Evolutionary conservation across 2,888 invertebrate species (phyloP).

Genomic region (Ormyrus pomaceus): DNA sequence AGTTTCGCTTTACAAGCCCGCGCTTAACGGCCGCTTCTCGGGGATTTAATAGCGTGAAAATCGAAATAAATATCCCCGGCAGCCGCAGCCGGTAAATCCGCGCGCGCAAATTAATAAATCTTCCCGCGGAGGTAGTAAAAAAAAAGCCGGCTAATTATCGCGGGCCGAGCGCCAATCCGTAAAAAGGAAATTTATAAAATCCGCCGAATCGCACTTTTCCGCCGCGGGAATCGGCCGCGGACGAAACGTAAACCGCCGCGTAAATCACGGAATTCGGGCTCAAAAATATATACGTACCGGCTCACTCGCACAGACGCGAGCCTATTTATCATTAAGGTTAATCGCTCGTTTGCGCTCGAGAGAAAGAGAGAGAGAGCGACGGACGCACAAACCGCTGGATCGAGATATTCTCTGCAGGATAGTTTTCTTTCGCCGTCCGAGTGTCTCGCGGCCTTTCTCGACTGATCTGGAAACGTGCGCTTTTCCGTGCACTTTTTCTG

Average conservation of each 20-base stretch:
- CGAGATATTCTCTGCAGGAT: background rate
- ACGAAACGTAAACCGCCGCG: no score
- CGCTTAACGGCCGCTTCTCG: background rate
- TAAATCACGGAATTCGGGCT: no score
- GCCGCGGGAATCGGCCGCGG: no score
- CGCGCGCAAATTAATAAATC: background rate
- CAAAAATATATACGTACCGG: no score
- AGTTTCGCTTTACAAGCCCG: constrained; percentile 4
- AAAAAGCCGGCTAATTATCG: background rate
- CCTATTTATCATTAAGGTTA: constrained; percentile 37
- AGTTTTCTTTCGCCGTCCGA: background rate
- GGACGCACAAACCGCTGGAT: constrained; percentile 15
- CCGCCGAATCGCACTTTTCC: no score
- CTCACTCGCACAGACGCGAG: background rate
- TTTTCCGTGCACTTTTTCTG: no score
- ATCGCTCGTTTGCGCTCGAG: constrained; percentile 8
- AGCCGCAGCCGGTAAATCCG: background rate
- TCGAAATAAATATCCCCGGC: constrained; percentile 16
- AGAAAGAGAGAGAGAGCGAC: no score
- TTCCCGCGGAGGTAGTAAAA: background rate
- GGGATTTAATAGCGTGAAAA: constrained; percentile 7
- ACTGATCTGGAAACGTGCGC: no score
- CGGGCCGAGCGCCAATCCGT: background rate
- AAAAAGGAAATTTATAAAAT: constrained; percentile 5
- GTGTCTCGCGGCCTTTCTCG: no score